Percentiles rank a stretch among this genome's conserved stretches.
Evolutionary conservation across 2,113 vertebrate species (phyloP).

Genomic region (Polypterus senegalus): DNA sequence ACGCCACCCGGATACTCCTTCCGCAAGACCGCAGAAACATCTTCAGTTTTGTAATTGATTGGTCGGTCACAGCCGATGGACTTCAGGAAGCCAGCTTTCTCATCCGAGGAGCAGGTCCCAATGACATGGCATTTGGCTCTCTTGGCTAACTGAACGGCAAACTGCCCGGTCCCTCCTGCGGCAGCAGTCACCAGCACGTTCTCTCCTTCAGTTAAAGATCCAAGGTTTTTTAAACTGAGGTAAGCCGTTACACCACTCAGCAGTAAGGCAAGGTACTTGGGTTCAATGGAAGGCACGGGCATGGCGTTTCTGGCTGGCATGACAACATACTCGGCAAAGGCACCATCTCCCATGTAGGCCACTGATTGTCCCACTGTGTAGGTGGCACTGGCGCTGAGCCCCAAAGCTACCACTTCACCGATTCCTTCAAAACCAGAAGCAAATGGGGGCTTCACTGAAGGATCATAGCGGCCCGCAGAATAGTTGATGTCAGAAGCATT

Average conservation of each 20-base stretch:
- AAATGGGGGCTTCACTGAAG: slow-evolving; percentile 65
- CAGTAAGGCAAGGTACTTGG: slow-evolving; percentile 67
- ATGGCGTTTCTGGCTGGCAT: slow-evolving; percentile 54
- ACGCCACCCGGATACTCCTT: slow-evolving; percentile 65
- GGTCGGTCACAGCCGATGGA: slow-evolving; percentile 72
- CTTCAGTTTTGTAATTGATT: slow-evolving; percentile 70
- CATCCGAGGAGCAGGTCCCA: slow-evolving; percentile 76
- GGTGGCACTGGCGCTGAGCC: slow-evolving; percentile 69
- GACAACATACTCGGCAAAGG: slow-evolving; percentile 78
- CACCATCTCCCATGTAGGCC: slow-evolving; percentile 60
- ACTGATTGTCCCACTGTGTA: slow-evolving; percentile 68
- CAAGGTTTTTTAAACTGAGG: slow-evolving; percentile 72
- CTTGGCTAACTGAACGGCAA: slow-evolving; percentile 80
- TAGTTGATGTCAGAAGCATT: slow-evolving; percentile 90
- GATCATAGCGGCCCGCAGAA: slow-evolving; percentile 72
- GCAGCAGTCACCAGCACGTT: slow-evolving; percentile 79
- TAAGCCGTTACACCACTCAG: slow-evolving; percentile 73
- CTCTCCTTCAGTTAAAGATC: slow-evolving; percentile 59
- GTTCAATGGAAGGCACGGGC: slow-evolving; percentile 54
- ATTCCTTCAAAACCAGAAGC: slow-evolving; percentile 78
- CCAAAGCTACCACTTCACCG: slow-evolving; percentile 76
- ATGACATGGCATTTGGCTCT: slow-evolving; percentile 75
- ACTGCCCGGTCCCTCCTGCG: slow-evolving; percentile 78
- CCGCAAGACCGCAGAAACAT: slow-evolving; percentile 50
- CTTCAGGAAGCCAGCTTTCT: slow-evolving; percentile 74